Evolutionary conservation across 2,888 invertebrate genomes (phyloP).

Genomic region (Catocala nupta): DNA sequence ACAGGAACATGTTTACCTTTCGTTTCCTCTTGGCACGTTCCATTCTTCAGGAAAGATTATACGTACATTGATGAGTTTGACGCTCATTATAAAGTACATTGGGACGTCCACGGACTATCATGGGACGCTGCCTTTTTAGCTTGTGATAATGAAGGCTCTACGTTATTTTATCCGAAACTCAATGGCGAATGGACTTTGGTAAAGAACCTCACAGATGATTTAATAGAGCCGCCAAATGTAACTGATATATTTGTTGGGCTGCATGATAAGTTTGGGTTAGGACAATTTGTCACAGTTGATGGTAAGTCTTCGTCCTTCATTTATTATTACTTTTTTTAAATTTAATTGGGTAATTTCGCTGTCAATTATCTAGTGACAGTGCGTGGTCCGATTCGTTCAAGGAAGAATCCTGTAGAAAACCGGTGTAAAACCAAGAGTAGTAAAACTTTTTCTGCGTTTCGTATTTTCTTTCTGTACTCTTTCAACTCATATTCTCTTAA

Average conservation of each 20-base stretch:
- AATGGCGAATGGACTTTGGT: slow-evolving; percentile 58
- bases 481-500: too few species aligned
- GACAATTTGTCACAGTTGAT: slow-evolving; percentile 64
- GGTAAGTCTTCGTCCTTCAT: slow-evolving; percentile 49
- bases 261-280: slow-evolving; percentile 57
- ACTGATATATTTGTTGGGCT: slow-evolving; percentile 60
- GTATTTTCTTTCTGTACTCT: too few species aligned
- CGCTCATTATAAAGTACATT: slow-evolving; percentile 65
- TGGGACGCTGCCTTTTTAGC: slow-evolving; percentile 57
- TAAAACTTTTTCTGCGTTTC: too few species aligned
- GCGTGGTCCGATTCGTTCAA: too few species aligned
- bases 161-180: slow-evolving; percentile 60
- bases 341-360: too few species aligned
- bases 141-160: slow-evolving; percentile 62
- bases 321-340: background rate
- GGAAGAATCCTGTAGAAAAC: too few species aligned
- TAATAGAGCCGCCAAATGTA: slow-evolving; percentile 41
- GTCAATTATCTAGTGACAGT: too few species aligned
- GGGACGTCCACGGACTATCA: slow-evolving; percentile 40
- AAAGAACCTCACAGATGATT: slow-evolving; percentile 44
- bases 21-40: slow-evolving; percentile 39
- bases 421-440: too few species aligned
- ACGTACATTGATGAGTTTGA: slow-evolving; percentile 58
- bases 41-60: slow-evolving; percentile 64
- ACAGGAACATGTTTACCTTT: slow-evolving; percentile 37